These are phyloP conservation scores for Chymomyza amoena DNA, from an alignment of 2,888 invertebrate species.

Conservation along the genomic window DNA sequence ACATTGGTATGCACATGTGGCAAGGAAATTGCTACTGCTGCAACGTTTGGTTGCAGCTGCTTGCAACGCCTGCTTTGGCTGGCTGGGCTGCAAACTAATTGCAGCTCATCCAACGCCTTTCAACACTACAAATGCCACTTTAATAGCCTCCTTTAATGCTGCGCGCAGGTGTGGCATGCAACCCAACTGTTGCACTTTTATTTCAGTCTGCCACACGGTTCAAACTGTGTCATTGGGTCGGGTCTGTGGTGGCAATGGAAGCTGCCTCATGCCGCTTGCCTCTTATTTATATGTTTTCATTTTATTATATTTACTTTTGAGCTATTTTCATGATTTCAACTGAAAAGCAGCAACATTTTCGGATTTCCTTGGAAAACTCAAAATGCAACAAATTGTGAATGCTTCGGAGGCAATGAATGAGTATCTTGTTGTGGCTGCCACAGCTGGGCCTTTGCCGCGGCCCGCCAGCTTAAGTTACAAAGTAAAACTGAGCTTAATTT, in stretches of 20 bases:
- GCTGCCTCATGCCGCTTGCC: slow-evolving; percentile 20
- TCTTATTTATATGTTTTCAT: slow-evolving; percentile 15
- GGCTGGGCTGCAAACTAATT: slow-evolving; percentile 45
- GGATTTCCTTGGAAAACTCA: slow-evolving; percentile 9
- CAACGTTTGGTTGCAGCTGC: neutral
- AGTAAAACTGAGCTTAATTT: slow-evolving; percentile 5
- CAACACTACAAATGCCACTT: slow-evolving; percentile 59
- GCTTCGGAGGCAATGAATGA: neutral
- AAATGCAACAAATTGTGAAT: neutral
- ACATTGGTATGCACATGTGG: neutral
- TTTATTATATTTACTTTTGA: slow-evolving; percentile 42
- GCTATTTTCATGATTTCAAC: slow-evolving; percentile 35
- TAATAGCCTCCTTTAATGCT: slow-evolving; percentile 48
- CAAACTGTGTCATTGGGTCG: slow-evolving; percentile 62
- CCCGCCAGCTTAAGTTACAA: neutral
- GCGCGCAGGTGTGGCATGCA: slow-evolving; percentile 2
- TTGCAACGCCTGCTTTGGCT: neutral
- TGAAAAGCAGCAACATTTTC: neutral
- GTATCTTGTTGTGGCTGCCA: neutral
- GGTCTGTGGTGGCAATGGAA: slow-evolving; percentile 25
- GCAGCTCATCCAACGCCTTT: slow-evolving; percentile 49
- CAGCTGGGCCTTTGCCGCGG: neutral
- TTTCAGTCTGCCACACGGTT: slow-evolving; percentile 2
- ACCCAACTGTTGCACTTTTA: slow-evolving; percentile 41
- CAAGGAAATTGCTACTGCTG: neutral